These are phyloP conservation scores for Drosophila cracens DNA, from an alignment of 2,888 invertebrate species.

Conservation along the genomic window DNA sequence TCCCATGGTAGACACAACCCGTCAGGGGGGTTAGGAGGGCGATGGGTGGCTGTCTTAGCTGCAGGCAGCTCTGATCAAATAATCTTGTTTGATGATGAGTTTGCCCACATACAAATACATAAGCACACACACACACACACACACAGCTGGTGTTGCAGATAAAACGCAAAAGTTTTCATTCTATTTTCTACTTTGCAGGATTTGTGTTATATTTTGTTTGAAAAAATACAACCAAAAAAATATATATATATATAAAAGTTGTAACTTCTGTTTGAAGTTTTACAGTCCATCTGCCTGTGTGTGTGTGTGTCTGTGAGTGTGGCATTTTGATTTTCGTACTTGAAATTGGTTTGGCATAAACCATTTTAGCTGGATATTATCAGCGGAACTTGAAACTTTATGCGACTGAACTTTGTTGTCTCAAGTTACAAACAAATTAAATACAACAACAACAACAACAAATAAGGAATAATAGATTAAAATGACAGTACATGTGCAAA, in stretches of 20 bases:
- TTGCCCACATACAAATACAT: constrained; percentile 55
- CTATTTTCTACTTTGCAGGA: constrained; percentile 78
- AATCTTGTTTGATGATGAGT: constrained; percentile 81
- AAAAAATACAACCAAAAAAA: constrained; percentile 34
- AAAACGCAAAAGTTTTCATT: constrained; percentile 75
- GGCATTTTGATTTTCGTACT: constrained; percentile 73
- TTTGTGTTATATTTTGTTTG: constrained; percentile 74
- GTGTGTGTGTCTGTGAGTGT: constrained; percentile 24
- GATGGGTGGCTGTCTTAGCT: constrained; percentile 50
- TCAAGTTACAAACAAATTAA: constrained; percentile 76
- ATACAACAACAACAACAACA: constrained; percentile 15
- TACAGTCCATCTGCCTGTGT: constrained; percentile 7
- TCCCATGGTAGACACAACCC: constrained; percentile 7
- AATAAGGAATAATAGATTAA: constrained; percentile 60
- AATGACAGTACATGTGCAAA: constrained; percentile 49
- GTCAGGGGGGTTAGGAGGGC: no score
- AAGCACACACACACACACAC: constrained; percentile 19
- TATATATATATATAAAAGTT: constrained; percentile 43
- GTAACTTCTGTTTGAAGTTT: constrained; percentile 68
- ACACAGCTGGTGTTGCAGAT: constrained; percentile 58
- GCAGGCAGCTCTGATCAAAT: constrained; percentile 73
- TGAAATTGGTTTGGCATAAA: constrained; percentile 76
- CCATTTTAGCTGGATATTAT: constrained; percentile 62
- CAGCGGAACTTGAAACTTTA: constrained; percentile 42
- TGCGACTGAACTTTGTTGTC: constrained; percentile 57